Evolutionary conservation across 2,888 invertebrate genomes (phyloP).

Genomic region (Carcina quercana): DNA sequence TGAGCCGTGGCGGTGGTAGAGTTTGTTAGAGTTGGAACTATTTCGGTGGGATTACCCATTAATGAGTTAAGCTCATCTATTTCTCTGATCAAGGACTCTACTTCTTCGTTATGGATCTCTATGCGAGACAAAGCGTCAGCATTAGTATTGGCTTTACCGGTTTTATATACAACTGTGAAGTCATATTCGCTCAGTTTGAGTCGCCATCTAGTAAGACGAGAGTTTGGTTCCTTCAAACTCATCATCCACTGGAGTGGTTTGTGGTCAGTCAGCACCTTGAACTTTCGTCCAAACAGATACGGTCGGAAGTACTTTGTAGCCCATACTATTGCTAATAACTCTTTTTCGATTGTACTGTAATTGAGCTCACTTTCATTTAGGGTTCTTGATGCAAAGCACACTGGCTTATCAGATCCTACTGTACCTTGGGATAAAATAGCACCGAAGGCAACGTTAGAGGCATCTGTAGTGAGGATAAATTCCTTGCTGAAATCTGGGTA

Average conservation of each 20-base stretch:
- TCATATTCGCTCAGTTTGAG: slow-evolving; percentile 16
- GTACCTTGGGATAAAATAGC: slow-evolving; percentile 25
- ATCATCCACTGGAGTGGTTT: slow-evolving; percentile 5
- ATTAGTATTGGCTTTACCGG: slow-evolving; percentile 11
- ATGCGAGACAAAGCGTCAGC: slow-evolving; percentile 5
- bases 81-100: not conserved
- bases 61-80: too few species aligned
- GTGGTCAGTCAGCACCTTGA: slow-evolving; percentile 4
- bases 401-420: slow-evolving; percentile 19
- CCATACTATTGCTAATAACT: slow-evolving; percentile 10
- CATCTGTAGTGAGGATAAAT: slow-evolving; percentile 24
- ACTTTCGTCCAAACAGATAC: slow-evolving; percentile 6
- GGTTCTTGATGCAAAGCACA: slow-evolving; percentile 12
- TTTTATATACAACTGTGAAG: slow-evolving; percentile 15
- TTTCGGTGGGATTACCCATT: not conserved
- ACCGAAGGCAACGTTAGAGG: slow-evolving; percentile 23
- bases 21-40: not conserved
- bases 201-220: slow-evolving; percentile 11
- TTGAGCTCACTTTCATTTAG: slow-evolving; percentile 12
- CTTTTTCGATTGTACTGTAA: slow-evolving; percentile 9
- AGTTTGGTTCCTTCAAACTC: slow-evolving; percentile 3
- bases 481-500: slow-evolving; percentile 6
- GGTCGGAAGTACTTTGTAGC: slow-evolving; percentile 12
- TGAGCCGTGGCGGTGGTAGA: not conserved
- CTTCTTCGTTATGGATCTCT: slow-evolving; percentile 1